These are phyloP conservation scores for Tridacna gigas DNA, from an alignment of 2,888 invertebrate species.

Conservation along the genomic window DNA sequence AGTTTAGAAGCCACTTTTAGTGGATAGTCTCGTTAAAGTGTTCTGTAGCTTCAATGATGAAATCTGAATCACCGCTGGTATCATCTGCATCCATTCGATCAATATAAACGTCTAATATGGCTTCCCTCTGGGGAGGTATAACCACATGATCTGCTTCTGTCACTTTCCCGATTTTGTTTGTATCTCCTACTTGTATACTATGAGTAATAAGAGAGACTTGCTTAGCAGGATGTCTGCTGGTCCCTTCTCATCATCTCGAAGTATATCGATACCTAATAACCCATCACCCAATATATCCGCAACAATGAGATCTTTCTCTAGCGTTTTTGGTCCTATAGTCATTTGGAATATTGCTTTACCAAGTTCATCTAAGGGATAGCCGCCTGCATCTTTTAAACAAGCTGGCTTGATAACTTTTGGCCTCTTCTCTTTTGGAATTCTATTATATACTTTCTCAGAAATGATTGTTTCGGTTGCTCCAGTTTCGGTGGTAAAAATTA, in stretches of 20 bases:
- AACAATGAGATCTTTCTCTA: not conserved
- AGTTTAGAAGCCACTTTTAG: conserved; percentile 16
- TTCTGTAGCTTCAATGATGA: conserved; percentile 23
- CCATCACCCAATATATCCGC: conserved; percentile 4
- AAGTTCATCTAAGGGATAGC: not conserved
- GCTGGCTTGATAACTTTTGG: conserved; percentile 16
- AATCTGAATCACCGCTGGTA: not conserved
- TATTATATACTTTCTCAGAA: not conserved
- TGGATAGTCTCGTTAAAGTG: conserved; percentile 10
- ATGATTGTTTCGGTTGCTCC: conserved; percentile 1
- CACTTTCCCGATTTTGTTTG: conserved; percentile 13
- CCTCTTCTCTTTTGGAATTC: conserved; percentile 2
- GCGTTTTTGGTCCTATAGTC: no score
- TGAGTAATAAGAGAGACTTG: conserved; percentile 2
- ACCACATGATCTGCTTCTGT: conserved; percentile 16
- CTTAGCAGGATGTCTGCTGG: conserved; percentile 26
- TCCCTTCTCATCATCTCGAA: conserved; percentile 2
- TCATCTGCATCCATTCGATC: no score
- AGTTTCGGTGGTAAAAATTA: conserved; percentile 10
- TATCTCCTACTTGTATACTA: conserved; percentile 17
- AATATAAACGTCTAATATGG: conserved; percentile 18
- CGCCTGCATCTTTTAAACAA: conserved; percentile 27
- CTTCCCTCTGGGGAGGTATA: conserved; percentile 12
- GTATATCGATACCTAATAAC: conserved; percentile 9
- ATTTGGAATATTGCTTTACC: no score